These are phyloP conservation scores for Phycodurus eques DNA, from an alignment of 2,113 vertebrate genomes.

Conservation along the genomic window DNA sequence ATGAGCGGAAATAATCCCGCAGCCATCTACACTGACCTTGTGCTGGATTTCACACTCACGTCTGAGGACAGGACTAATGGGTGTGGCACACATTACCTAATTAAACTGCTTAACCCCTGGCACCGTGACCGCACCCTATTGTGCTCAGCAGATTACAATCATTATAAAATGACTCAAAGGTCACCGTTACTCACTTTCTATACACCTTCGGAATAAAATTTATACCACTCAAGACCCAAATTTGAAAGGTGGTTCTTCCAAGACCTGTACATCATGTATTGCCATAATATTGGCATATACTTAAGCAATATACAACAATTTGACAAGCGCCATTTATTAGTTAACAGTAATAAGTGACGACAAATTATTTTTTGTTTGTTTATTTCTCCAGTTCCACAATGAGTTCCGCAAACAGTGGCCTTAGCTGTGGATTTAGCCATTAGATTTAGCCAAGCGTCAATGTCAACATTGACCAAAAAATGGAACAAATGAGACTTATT, in stretches of 20 bases:
- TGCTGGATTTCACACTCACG: conserved; percentile 54
- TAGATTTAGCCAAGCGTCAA: no score
- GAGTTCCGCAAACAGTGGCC: no score
- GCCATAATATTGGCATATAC: neutral
- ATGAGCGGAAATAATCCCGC: conserved; percentile 62
- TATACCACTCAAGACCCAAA: neutral
- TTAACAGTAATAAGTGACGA: neutral
- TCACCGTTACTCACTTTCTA: neutral
- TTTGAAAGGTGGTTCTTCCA: neutral
- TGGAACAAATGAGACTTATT: no score
- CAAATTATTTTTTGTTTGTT: no score
- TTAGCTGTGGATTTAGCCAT: no score
- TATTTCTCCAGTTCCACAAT: no score
- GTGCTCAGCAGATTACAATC: conserved; percentile 59
- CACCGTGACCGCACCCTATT: conserved; percentile 30
- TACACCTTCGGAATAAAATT: neutral
- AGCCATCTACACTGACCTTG: conserved; percentile 66
- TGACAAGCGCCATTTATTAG: neutral
- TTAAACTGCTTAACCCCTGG: conserved; percentile 42
- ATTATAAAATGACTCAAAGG: conserved; percentile 43
- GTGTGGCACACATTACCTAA: conserved; percentile 43
- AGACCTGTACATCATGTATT: neutral
- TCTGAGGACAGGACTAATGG: conserved; percentile 49
- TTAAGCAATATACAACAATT: neutral
- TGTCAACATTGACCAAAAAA: no score